Evolutionary conservation across 2,113 vertebrate species (phyloP).

Genomic region (Abramis brama): DNA sequence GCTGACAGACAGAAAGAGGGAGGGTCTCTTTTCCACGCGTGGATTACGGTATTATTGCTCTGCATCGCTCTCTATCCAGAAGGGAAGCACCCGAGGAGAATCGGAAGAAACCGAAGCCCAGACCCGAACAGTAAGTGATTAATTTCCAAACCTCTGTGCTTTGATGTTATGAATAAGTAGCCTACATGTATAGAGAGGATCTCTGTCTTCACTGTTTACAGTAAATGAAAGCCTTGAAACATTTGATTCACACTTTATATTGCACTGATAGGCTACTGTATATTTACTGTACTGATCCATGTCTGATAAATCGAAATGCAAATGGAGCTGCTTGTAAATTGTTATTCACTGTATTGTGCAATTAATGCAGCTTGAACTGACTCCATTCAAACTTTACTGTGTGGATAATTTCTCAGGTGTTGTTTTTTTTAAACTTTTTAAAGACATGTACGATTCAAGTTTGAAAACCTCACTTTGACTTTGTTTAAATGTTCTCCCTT

Average conservation of each 20-base stretch:
- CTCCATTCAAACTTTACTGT: neutral
- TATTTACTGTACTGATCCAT: neutral
- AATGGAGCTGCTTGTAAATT: neutral
- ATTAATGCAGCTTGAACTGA: conserved; percentile 2
- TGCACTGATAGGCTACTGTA: neutral
- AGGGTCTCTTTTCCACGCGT: conserved; percentile 42
- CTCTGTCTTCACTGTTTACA: neutral
- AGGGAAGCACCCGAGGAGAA: conserved; percentile 49
- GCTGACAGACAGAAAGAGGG: conserved; percentile 19
- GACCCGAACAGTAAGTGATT: conserved; percentile 50
- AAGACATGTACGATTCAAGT: neutral
- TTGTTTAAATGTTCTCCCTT: neutral
- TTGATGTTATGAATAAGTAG: neutral
- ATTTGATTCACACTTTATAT: neutral
- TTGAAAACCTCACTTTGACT: neutral
- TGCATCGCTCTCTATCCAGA: conserved; percentile 28
- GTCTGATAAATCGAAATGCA: neutral
- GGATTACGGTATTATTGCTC: conserved; percentile 37
- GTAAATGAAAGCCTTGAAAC: neutral
- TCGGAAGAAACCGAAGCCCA: conserved; percentile 34
- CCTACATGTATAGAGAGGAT: neutral
- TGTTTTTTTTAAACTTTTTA: neutral
- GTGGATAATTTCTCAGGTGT: neutral
- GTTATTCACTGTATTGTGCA: neutral
- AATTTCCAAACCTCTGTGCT: conserved; percentile 12